phyloP scores from a whole-genome alignment of 2,113 vertebrate genomes.

The Ptychochromis oligacanthus region DNA sequence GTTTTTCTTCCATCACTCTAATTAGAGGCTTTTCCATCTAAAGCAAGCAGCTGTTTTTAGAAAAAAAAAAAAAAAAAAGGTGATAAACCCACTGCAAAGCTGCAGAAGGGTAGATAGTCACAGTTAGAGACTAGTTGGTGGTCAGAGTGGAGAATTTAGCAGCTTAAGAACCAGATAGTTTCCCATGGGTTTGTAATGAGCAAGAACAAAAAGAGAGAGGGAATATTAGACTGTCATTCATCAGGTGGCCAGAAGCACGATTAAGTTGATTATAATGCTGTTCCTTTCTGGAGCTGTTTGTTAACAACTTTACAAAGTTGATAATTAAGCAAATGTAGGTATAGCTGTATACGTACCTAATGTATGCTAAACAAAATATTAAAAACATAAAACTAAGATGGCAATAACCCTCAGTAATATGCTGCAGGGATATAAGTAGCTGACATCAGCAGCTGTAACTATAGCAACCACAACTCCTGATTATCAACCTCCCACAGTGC shows the following conservation, averaged over 20 bases:
- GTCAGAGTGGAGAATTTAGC: background rate
- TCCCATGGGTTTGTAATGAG: background rate
- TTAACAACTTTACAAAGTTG: background rate
- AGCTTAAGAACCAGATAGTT: background rate
- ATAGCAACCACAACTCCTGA: conserved; percentile 26
- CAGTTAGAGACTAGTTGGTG: background rate
- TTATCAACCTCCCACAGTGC: conserved; percentile 35
- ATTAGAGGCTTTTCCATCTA: background rate
- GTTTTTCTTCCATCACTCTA: background rate
- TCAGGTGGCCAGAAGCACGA: background rate
- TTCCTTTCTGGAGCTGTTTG: background rate
- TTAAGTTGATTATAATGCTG: background rate
- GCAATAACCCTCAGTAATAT: background rate
- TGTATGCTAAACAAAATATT: background rate
- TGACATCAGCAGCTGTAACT: conserved; percentile 21
- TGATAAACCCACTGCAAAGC: background rate
- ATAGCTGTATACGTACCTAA: background rate
- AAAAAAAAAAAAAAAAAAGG: too few species aligned
- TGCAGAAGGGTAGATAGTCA: background rate
- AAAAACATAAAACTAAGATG: background rate
- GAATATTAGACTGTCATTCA: background rate
- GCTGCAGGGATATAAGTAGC: background rate
- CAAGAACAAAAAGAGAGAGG: background rate
- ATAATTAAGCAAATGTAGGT: background rate
- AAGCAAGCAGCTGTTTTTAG: background rate